These are phyloP conservation scores for Phoenoteleia sp. DNA, from an alignment of 2,888 invertebrate species.

Conservation along the genomic window DNA sequence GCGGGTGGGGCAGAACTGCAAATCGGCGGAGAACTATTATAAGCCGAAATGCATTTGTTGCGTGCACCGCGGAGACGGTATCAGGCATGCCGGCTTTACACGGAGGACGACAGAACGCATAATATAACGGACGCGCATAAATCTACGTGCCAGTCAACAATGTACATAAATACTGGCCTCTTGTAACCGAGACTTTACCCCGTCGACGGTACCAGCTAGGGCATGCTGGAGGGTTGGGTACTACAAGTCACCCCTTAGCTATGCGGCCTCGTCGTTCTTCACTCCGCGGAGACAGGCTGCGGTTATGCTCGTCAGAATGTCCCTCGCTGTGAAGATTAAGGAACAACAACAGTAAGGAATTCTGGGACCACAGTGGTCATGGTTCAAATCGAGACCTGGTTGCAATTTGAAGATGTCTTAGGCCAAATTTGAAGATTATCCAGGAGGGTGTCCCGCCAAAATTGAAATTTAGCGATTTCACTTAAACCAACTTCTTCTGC, in stretches of 20 bases:
- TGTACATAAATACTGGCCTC: conserved; percentile 86
- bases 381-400: conserved; percentile 1
- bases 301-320: conserved; percentile 82
- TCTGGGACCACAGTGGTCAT: conserved; percentile 21
- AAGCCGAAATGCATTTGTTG: conserved; percentile 82
- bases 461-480: too few species aligned
- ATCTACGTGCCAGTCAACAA: conserved; percentile 86
- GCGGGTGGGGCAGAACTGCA: conserved; percentile 23
- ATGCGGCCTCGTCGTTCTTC: conserved; percentile 82
- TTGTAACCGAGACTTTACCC: conserved; percentile 81
- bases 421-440: too few species aligned
- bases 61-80: conserved; percentile 83
- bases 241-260: conserved; percentile 76
- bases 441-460: too few species aligned
- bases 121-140: conserved; percentile 86
- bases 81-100: conserved; percentile 84
- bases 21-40: conserved; percentile 47
- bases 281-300: conserved; percentile 82
- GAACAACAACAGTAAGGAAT: conserved; percentile 4
- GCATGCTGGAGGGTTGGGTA: conserved; percentile 61
- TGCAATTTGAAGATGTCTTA: too few species aligned
- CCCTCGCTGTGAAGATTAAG: conserved; percentile 50
- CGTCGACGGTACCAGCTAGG: conserved; percentile 52
- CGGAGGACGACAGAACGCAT: conserved; percentile 85
- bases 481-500: too few species aligned